A percentile compares a stretch with the other conserved stretches of the same genome.
These are phyloP conservation scores for Salvelinus namaycush DNA, from an alignment of 2,113 vertebrate genomes.

Conservation along the genomic window DNA sequence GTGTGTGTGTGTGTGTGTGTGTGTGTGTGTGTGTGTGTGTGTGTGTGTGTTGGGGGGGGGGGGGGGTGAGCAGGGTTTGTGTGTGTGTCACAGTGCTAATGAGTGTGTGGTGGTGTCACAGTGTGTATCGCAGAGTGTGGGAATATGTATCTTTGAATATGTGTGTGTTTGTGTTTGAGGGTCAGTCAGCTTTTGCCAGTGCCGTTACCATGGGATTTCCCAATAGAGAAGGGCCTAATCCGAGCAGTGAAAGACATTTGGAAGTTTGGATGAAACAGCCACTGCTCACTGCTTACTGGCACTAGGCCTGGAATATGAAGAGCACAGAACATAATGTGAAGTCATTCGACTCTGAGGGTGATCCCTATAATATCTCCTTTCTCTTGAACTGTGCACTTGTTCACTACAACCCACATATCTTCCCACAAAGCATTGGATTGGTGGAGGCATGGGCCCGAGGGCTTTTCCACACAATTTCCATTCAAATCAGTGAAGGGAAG, in stretches of 20 bases:
- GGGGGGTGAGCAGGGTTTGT: constrained; percentile 18
- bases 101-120: constrained; percentile 6
- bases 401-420: too few species aligned
- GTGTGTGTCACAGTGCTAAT: constrained; percentile 1
- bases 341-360: constrained; percentile 15
- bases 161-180: constrained; percentile 31
- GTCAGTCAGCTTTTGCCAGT: constrained; percentile 50
- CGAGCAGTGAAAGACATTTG: constrained; percentile 57
- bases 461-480: too few species aligned
- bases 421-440: too few species aligned
- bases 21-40: constrained; percentile 16
- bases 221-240: constrained; percentile 57
- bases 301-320: constrained; percentile 50
- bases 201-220: constrained; percentile 68
- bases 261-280: constrained; percentile 60
- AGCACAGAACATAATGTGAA: constrained; percentile 20
- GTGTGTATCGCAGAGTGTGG: constrained; percentile 11
- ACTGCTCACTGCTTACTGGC: constrained; percentile 44
- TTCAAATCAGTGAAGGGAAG: too few species aligned
- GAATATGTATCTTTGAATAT: background rate
- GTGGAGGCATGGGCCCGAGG: too few species aligned
- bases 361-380: constrained; percentile 16
- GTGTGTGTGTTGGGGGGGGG: background rate
- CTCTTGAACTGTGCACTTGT: too few species aligned
- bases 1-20: constrained; percentile 6